These are phyloP conservation scores for Rana temporaria DNA, from an alignment of 2,113 vertebrate genomes.

Conservation along the genomic window DNA sequence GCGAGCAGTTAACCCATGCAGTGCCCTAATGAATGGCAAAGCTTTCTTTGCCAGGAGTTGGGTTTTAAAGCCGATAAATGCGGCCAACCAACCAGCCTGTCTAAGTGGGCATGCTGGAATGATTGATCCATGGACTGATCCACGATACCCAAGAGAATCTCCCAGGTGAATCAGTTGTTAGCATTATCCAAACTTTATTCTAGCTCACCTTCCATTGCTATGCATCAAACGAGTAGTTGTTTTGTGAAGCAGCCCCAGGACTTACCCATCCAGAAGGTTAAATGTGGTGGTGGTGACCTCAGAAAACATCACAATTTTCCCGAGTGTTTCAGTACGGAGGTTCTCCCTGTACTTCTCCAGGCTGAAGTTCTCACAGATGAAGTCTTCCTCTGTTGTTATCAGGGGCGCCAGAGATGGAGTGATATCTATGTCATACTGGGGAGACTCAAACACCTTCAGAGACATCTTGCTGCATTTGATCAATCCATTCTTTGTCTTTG, in stretches of 20 bases:
- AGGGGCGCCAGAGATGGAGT: constrained; percentile 72
- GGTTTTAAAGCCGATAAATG: too few species aligned
- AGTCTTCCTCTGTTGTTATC: constrained; percentile 68
- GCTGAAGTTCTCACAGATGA: constrained; percentile 77
- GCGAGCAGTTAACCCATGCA: too few species aligned
- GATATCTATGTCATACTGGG: constrained; percentile 60
- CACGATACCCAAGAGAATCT: too few species aligned
- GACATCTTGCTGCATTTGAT: constrained; percentile 74
- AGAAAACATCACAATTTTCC: constrained; percentile 81
- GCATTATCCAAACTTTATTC: too few species aligned
- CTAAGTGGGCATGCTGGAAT: too few species aligned
- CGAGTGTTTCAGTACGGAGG: constrained; percentile 79
- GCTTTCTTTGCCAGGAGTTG: too few species aligned
- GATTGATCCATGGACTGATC: too few species aligned
- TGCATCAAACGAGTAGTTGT: too few species aligned
- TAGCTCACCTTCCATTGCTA: too few species aligned
- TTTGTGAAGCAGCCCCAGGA: background rate
- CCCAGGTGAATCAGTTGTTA: too few species aligned
- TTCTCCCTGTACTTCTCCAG: constrained; percentile 79
- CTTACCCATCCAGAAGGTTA: constrained; percentile 92
- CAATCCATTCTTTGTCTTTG: constrained; percentile 66
- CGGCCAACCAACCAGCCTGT: too few species aligned
- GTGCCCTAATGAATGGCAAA: too few species aligned
- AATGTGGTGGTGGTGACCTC: constrained; percentile 87
- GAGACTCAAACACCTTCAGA: constrained; percentile 72